Evolutionary conservation across 1,140 invertebrate genomes (phyloP).

Genomic region (Pseudomyrmex concolor): DNA sequence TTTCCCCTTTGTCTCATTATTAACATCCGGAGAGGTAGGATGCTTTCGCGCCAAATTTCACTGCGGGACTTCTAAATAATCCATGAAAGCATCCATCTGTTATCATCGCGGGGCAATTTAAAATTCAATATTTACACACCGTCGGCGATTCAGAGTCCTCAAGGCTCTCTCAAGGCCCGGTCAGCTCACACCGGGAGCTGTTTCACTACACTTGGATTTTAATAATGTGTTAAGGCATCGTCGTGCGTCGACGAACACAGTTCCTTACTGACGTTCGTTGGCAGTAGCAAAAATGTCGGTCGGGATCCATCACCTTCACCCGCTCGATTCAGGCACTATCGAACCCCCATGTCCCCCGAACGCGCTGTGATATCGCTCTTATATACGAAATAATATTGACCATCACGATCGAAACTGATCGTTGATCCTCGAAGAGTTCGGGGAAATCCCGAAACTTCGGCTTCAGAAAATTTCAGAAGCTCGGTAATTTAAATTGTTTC

Average conservation of each 20-base stretch:
- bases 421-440: neutral
- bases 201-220: constrained; percentile 52
- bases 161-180: constrained; percentile 27
- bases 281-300: constrained; percentile 47
- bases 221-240: constrained; percentile 72
- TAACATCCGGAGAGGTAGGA: constrained; percentile 24
- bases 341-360: constrained; percentile 43
- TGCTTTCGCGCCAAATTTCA: neutral
- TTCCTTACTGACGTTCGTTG: constrained; percentile 49
- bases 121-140: constrained; percentile 66
- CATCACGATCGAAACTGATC: constrained; percentile 30
- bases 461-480: constrained; percentile 25
- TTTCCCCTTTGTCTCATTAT: constrained; percentile 8
- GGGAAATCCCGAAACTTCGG: neutral
- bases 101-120: constrained; percentile 47
- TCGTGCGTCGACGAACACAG: constrained; percentile 68
- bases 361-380: constrained; percentile 34
- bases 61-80: neutral
- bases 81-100: constrained; percentile 33
- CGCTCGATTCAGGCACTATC: constrained; percentile 56
- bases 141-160: constrained; percentile 48
- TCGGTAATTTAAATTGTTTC: constrained; percentile 17
- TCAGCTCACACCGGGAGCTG: constrained; percentile 35
- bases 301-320: constrained; percentile 35
- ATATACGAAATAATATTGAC: neutral